These are phyloP conservation scores for Lamellibrachia satsuma DNA, from an alignment of 2,888 invertebrate genomes.

Conservation along the genomic window DNA sequence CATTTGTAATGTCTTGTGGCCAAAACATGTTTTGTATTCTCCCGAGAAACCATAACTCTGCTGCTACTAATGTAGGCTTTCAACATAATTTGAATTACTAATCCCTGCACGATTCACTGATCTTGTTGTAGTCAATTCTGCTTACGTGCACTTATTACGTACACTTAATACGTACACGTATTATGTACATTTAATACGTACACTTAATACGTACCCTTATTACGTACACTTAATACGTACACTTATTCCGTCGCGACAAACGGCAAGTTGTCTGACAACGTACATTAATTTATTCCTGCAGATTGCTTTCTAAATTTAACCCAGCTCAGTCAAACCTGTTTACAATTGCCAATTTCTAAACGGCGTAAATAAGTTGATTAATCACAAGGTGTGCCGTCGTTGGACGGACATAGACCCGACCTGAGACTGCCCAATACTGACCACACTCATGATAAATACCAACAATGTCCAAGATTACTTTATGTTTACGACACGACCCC, in stretches of 20 bases:
- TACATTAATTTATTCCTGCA: not conserved
- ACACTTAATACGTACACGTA: too few species aligned
- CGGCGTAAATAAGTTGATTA: not conserved
- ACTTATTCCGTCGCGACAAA: not conserved
- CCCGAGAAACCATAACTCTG: too few species aligned
- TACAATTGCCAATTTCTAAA: not conserved
- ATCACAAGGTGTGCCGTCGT: not conserved
- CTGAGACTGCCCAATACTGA: not conserved
- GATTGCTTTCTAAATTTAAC: not conserved
- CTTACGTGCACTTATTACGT: too few species aligned
- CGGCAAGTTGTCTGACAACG: not conserved
- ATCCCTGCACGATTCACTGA: too few species aligned
- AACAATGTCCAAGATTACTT: not conserved
- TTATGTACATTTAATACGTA: too few species aligned
- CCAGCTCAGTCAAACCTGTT: not conserved
- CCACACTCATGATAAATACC: not conserved
- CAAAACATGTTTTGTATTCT: too few species aligned
- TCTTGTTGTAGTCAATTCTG: too few species aligned
- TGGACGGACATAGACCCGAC: not conserved
- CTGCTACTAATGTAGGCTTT: too few species aligned
- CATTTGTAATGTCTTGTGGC: too few species aligned
- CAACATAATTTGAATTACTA: too few species aligned
- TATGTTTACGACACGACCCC: constrained; percentile 7
- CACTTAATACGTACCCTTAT: too few species aligned
- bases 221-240: not conserved